Conservation (phyloP, 1,140 invertebrate species). For the Microplitis mediator region DNA sequence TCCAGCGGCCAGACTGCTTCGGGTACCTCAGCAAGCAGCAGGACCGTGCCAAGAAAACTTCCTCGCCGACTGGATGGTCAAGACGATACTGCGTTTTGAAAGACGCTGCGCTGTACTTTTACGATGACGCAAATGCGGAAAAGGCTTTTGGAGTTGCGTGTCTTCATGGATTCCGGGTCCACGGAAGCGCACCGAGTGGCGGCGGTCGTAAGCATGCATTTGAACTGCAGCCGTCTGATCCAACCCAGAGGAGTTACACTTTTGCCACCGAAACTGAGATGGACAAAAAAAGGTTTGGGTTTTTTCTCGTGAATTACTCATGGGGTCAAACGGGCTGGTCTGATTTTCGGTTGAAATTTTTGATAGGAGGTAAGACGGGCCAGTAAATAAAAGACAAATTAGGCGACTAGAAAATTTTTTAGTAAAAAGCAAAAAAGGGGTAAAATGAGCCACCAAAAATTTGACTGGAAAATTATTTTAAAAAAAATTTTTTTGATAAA, state of each 20-base stretch:
- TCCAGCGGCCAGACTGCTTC: slow-evolving; percentile 85
- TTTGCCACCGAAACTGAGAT: slow-evolving; percentile 93
- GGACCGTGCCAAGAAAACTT: slow-evolving; percentile 75
- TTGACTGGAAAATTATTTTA: too few species aligned
- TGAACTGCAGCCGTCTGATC: slow-evolving; percentile 86
- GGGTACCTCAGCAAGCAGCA: slow-evolving; percentile 83
- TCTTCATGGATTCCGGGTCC: slow-evolving; percentile 92
- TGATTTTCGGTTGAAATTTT: background rate
- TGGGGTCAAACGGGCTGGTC: background rate
- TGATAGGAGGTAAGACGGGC: too few species aligned
- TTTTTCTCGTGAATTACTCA: background rate
- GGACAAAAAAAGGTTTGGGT: slow-evolving; percentile 79
- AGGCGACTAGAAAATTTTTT: too few species aligned
- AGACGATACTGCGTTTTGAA: slow-evolving; percentile 93
- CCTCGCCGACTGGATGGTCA: slow-evolving; percentile 72
- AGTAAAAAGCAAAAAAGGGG: too few species aligned
- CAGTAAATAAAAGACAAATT: too few species aligned
- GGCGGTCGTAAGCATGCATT: slow-evolving; percentile 88
- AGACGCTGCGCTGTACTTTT: slow-evolving; percentile 94
- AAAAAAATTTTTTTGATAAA: too few species aligned
- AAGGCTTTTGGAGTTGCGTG: slow-evolving; percentile 89
- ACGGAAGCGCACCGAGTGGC: slow-evolving; percentile 72
- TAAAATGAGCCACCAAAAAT: too few species aligned
- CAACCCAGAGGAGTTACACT: slow-evolving; percentile 85
- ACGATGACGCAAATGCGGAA: slow-evolving; percentile 83